Evolutionary conservation across 2,113 vertebrate genomes (phyloP).

Genomic region (Canis aureus): DNA sequence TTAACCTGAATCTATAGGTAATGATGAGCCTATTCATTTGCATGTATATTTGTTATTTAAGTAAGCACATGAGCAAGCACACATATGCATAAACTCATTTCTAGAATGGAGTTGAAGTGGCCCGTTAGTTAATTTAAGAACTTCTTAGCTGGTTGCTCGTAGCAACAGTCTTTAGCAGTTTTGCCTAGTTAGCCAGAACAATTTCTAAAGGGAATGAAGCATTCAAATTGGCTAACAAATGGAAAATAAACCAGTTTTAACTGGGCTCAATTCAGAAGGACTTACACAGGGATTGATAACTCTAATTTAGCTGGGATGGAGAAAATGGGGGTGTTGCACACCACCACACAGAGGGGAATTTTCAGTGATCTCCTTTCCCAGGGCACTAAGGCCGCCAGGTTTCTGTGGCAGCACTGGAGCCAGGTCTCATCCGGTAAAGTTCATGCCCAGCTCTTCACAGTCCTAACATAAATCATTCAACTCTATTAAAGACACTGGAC

Average conservation of each 20-base stretch:
- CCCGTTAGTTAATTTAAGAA: constrained; percentile 79
- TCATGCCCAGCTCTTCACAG: background rate
- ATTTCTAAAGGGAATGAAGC: constrained; percentile 63
- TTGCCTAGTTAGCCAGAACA: constrained; percentile 56
- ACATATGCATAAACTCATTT: constrained; percentile 33
- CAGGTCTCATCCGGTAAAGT: background rate
- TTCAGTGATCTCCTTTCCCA: background rate
- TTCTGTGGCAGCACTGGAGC: background rate
- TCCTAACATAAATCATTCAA: background rate
- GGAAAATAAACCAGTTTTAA: constrained; percentile 60
- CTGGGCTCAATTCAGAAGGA: constrained; percentile 20
- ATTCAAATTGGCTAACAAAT: constrained; percentile 64
- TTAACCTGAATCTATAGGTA: constrained; percentile 19
- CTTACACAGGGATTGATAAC: background rate
- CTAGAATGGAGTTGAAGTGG: constrained; percentile 49
- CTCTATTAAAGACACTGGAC: background rate
- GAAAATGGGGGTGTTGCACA: background rate
- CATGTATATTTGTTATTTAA: constrained; percentile 13
- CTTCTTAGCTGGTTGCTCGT: constrained; percentile 71
- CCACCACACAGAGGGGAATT: background rate
- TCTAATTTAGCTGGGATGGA: background rate
- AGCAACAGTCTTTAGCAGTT: constrained; percentile 72
- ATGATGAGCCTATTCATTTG: background rate
- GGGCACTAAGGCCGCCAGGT: background rate
- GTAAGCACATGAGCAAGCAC: background rate